Evolutionary conservation across 2,797 vertebrate species (phyloP), one percentile per base, ranked within the genome.

Genomic region (Sphenopsis melanotis): DNA sequence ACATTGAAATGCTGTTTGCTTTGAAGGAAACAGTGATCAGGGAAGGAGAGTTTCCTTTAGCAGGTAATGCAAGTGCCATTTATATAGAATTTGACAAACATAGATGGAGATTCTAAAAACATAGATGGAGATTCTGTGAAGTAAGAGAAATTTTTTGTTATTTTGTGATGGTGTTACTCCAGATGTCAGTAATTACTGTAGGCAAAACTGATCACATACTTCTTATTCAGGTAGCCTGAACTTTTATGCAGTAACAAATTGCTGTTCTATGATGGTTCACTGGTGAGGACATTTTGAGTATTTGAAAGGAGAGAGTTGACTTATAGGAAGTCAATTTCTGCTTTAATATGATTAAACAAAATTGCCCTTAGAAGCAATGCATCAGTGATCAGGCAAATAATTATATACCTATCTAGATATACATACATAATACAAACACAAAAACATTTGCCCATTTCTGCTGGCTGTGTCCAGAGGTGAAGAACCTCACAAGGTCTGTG

Each of bases 221-320:
- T 64, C 56, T 64, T 69, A 24, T 29, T 83, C 61, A 47, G 36
- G 68, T 34, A 78, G 82, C 39, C 36, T 74, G 89, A 77, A 64
- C 18, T 47, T 71, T 10, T 27, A 11, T 30, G 17, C 13, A 39
- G 42, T 59, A 26, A 22, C 15, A 68, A 89, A 61, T 30, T 0
- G 0, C 41, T 46, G 19, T 46, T 63, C 46, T 32, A 0, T 14
- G 34, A 12, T 11, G 1, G 49, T 2, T 88, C 10, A 9, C 18
- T 12, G 41, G 9, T 41, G 22, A 87, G 68, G 44, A 22, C 26
- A 3, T 47, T 41, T 13, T 0, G 7, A 49, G 17, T 53, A 44
- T 79, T 75, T 81, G 41, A 52, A 29, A 86, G 72, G 65, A 32
- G 42, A 47, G 47, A 27, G n/a, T 11, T 82, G 26, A 24, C 53